Base-by-base conservation (phyloP, 2,888 invertebrate genomes). In the Glyphotaelius pellucidus region DNA sequence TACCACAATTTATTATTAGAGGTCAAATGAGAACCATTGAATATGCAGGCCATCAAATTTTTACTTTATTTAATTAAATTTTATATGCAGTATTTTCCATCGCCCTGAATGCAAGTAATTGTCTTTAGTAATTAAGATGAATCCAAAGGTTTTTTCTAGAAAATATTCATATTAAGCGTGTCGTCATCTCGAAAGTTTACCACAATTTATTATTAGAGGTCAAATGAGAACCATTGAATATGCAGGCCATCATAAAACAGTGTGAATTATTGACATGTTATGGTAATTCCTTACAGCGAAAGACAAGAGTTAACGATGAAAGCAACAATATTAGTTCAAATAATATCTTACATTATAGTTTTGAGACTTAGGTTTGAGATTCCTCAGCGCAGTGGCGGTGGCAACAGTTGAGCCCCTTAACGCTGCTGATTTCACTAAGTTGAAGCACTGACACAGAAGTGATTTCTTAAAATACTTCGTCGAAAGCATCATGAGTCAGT, bases 301-400 rank as follows among this genome's bases (percentile, higher is more conserved):
- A 19, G 3, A 52, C 14, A 19, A 67, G 25, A 25, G 0, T 67
- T 25, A 67, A 67, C 25, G n/a, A 67, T 1, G 9, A 67, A 9
- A 67, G 5, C 67, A 67, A 25, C 67, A 67, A 67, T 67, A 67
- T 67, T 67, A 67, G 9, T n/a, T 67, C 67, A 67, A 67, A 67
- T n/a, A 84, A 25, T 83, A 47, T 80, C 93, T 90, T 79, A 93
- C 93, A 31, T 67, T n/a, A 25, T 38, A 31, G 31, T 91, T 92
- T 30, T n/a, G 83, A 32, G 93, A 92, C 90, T 93, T 93, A 30
- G 92, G 42, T 92, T 93, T 93, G 2, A 91, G 83, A 88, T 92
- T 93, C 31, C 93, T 90, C 19, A 93, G 67, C 25, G 93, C 90
- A 80, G 32, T 88, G 31, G 88, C 83, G 19, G 89, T 89, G n/a